Evolutionary conservation across 2,888 invertebrate species (phyloP), one percentile per base, ranked within the genome.

Genomic region (Lordiphosa fenestrarum): DNA sequence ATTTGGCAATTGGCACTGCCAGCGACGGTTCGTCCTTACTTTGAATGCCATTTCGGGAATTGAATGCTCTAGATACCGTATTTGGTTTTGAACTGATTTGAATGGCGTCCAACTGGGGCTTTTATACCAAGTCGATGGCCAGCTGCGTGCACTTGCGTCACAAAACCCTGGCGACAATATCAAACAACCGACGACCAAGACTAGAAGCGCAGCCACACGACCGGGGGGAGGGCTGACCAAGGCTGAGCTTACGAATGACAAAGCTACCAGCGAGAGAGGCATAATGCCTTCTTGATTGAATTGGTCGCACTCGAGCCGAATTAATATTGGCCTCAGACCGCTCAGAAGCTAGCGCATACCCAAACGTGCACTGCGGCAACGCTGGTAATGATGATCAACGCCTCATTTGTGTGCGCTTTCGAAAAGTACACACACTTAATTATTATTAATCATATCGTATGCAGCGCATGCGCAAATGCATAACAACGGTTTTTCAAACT

Each of bases 61-160:
- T 70, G 30, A 30, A 9, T 88, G 87, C 87, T 88, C 87, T 86
- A 86, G 78, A 87, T 88, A 85, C 86, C 82, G 85, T 72, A 87
- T 80, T 66, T 78, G 86, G 84, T 71, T 69, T 68, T 86, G 82
- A 87, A 88, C 89, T 88, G 89, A 85, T 76, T 86, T 71, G 67
- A 71, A 75, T 65, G 63, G 47, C 46, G 66, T 73, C 81, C 73
- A 75, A 80, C 66, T 69, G 61, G 53, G 61, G 72, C 85, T 88
- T 87, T 72, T 88, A 87, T 87, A 88, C 78, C 64, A 75, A 72
- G 51, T 61, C 40, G 58, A 51, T 55, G 65, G 67, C 81, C 71
- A 70, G 59, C 70, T 74, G 66, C 69, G 70, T 69, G 57, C 64
- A 72, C 68, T 83, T 83, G 74, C 81, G 74, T 64, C 76, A 85